Evolutionary conservation across 1,140 invertebrate genomes (phyloP).

Genomic region (Megathymus violae): DNA sequence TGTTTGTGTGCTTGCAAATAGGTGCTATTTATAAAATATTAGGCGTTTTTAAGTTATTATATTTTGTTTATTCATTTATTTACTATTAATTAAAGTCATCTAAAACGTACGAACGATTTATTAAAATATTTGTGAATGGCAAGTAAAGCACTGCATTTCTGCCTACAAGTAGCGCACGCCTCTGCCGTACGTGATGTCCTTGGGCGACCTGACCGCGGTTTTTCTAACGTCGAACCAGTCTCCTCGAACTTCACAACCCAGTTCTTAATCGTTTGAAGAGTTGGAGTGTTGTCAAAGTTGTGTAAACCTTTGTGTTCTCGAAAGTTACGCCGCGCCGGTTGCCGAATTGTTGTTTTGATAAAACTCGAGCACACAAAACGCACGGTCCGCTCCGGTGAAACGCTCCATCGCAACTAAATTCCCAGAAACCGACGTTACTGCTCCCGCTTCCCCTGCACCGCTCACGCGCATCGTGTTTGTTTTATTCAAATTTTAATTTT

Average conservation of each 20-base stretch:
- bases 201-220: conserved; percentile 25
- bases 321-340: conserved; percentile 36
- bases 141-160: too few relatives aligned
- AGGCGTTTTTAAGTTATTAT: too few relatives aligned
- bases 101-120: too few relatives aligned
- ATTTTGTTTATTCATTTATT: too few relatives aligned
- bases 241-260: conserved; percentile 40
- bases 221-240: conserved; percentile 36
- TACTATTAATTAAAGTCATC: too few relatives aligned
- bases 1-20: too few relatives aligned
- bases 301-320: conserved; percentile 32
- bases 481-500: conserved; percentile 33
- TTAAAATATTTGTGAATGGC: too few relatives aligned
- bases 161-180: too few relatives aligned
- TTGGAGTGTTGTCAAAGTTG: conserved; percentile 7
- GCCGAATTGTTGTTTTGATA: conserved; percentile 37
- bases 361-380: conserved; percentile 35
- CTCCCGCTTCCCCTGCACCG: conserved; percentile 19
- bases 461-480: conserved; percentile 19
- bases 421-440: conserved; percentile 7
- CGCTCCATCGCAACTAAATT: conserved; percentile 22
- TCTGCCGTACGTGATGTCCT: conserved; percentile 21
- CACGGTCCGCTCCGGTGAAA: conserved; percentile 28
- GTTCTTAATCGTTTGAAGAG: conserved; percentile 37
- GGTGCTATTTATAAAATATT: too few relatives aligned